Evolutionary conservation across 2,888 invertebrate species (phyloP), one percentile per base, ranked within the genome.

Genomic region (Microchrysa polita): DNA sequence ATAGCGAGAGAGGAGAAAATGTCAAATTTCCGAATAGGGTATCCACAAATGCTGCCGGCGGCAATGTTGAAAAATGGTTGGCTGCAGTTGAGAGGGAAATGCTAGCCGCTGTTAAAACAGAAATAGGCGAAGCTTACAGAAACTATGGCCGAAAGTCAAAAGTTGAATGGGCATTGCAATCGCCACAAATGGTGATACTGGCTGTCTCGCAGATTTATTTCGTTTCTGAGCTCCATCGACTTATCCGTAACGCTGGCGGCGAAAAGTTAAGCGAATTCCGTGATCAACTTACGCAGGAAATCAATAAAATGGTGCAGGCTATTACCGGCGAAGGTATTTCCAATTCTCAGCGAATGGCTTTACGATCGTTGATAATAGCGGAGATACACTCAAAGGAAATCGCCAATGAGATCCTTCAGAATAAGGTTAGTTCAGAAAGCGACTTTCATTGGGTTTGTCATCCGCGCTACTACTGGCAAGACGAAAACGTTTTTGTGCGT

Each of bases 401-500:
- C 0, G 88, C 90, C 0, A 85, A 88, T 74, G 87, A 88, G 40
- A 80, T 90, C 20, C 84, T 88, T 5, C 81, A 84, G 1, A 83
- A 86, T 27, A 83, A 84, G 53, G 87, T 91, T 1, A 80, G 81
- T 22, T 84, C 85, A 53, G 89, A 89, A 77, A 87, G 84, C 60
- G 91, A 92, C 80, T 92, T 92, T 80, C 87, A 89, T 79, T 92
- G 92, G 92, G 81, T 91, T 74, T 86, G 91, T 0, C 92, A 92
- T 80, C 83, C 92, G 77, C 86, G 92, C 23, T 92, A 92, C 81
- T 92, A 92, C 79, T 91, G 90, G 88, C 88, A 88, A 78, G 86
- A 88, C 22, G 84, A 86, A 1, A 83, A 86, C 65, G 86, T 86
- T 22, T 79, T 85, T 74, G 89, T 92, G 0, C 84, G 88, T 74